Base-by-base conservation (phyloP, 2,888 invertebrate species). In the Ochropleura plecta region DNA sequence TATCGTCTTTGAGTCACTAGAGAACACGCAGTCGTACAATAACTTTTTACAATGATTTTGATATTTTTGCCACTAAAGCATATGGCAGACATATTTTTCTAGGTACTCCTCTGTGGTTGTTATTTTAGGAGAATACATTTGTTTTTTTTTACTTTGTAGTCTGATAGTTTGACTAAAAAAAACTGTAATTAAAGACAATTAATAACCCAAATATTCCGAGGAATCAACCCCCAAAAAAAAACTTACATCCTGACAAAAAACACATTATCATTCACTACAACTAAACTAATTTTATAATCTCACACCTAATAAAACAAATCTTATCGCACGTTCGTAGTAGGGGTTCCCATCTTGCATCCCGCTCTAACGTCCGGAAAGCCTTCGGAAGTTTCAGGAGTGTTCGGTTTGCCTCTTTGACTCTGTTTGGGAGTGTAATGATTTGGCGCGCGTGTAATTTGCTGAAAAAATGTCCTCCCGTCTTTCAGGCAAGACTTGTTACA, bases 391-490 rank as follows among this genome's bases (percentile, higher is more conserved):
- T 92, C 93, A 91, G 91, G 93, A 95, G 95, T 94, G 93, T 93
- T 95, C 94, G 95, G 96, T 95, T 96, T 95, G 96, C 95, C 95
- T 95, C 95, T 96, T 95, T 94, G 95, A 94, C 95, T 96, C 94
- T 95, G 95, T 96, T 96, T 95, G 94, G 94, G 95, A 94, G 95
- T 94, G 95, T 95, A 96, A 96, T 96, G 94, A 96, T 95, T 96
- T 93, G 94, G 93, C 92, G 92, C 91, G 91, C 93, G 94, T 91
- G 93, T 95, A 95, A 95, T 95, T 95, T 93, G 92, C 90, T 93
- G 94, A 95, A 96, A 95, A 95, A 95, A 95, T 94, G 95, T 93
- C 93, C 89, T 90, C 90, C 88, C 90, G 89, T 86, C 91, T 91
- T 91, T 88, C 89, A 89, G 83, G 82, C 82, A 84, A 78, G 79